Percentiles rank a stretch among this genome's conserved stretches.
Evolutionary conservation across 2,113 vertebrate species (phyloP).

Genomic region (Rhabdornis inornatus): DNA sequence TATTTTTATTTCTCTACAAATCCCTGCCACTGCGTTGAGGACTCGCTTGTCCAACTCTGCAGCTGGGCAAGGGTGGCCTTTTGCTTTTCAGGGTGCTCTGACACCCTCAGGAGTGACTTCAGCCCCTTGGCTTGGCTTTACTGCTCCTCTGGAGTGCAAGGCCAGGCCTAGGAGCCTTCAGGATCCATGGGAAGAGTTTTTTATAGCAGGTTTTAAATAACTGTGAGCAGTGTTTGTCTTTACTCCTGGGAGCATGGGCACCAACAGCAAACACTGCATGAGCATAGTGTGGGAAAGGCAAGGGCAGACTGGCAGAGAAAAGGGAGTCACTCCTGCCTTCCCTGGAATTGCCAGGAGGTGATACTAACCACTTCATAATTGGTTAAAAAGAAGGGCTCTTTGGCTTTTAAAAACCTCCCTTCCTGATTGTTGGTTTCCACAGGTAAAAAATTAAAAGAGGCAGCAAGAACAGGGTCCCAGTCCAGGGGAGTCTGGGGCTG

Average conservation of each 20-base stretch:
- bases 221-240: not conserved
- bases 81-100: not conserved
- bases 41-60: not conserved
- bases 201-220: not conserved
- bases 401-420: not conserved
- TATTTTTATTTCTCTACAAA: not conserved
- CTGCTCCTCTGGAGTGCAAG: not conserved
- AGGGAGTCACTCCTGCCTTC: not conserved
- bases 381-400: not conserved
- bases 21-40: not conserved
- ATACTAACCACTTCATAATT: not conserved
- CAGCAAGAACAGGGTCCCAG: not conserved
- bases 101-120: not conserved
- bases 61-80: not conserved
- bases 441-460: not conserved
- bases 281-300: not conserved
- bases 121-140: not conserved
- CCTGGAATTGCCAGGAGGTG: not conserved
- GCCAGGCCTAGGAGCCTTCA: not conserved
- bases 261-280: not conserved
- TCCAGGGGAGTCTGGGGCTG: not conserved
- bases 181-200: not conserved
- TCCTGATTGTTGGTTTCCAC: not conserved
- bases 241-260: not conserved
- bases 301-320: rapidly evolving